These are phyloP conservation scores for Hydrozoanthus tunicans DNA, from an alignment of 64 coral and sea anemone genomes.

Conservation along the genomic window DNA sequence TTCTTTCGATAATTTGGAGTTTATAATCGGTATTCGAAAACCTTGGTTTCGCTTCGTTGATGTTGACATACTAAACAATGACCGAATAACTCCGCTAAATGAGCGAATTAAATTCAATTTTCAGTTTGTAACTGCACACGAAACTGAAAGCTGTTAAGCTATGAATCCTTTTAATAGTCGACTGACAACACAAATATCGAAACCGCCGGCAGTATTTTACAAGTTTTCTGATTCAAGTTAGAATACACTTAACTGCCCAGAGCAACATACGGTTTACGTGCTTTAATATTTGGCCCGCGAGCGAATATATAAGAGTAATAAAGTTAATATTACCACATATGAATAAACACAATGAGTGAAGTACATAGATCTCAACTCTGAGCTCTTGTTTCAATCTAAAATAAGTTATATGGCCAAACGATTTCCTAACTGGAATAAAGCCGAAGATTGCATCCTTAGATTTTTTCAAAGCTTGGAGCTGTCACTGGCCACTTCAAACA, in stretches of 20 bases:
- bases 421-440: background rate
- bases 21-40: background rate
- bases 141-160: background rate
- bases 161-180: background rate
- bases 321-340: background rate
- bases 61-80: background rate
- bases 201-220: background rate
- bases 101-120: conserved; percentile 26
- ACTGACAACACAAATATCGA: background rate
- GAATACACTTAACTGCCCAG: background rate
- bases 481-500: background rate
- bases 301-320: conserved; percentile 11
- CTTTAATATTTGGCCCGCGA: conserved; percentile 1
- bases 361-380: background rate
- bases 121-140: background rate
- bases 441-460: background rate
- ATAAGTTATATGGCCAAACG: background rate
- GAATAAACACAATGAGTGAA: background rate
- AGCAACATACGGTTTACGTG: background rate
- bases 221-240: background rate
- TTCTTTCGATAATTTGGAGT: background rate
- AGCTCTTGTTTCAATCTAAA: background rate
- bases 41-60: conserved; percentile 14
- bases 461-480: background rate
- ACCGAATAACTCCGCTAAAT: conserved; percentile 14